Evolutionary conservation across 2,113 vertebrate species (phyloP).

Genomic region (Seriola rivoliana): DNA sequence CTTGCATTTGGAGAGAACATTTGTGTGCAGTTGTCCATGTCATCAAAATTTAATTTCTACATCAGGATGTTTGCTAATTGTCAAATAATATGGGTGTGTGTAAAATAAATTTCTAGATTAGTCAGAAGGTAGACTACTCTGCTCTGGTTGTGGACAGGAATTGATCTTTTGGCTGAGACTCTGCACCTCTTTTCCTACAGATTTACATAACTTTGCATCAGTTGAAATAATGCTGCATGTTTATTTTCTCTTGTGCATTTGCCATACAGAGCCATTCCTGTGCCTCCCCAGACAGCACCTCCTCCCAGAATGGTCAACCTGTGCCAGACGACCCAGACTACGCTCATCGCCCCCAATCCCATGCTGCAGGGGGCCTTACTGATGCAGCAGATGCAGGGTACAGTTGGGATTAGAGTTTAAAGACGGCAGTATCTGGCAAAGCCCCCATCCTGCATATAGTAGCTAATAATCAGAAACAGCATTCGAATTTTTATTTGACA

Average conservation of each 20-base stretch:
- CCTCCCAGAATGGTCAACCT: constrained; percentile 91
- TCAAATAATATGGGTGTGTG: neutral
- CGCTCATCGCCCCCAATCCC: constrained; percentile 91
- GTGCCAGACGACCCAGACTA: constrained; percentile 86
- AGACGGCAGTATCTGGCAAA: neutral
- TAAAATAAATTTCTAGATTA: neutral
- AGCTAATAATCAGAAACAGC: neutral
- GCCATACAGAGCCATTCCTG: constrained; percentile 72
- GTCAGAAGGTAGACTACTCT: neutral
- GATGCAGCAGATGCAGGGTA: constrained; percentile 98
- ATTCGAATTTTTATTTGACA: neutral
- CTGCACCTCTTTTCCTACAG: neutral
- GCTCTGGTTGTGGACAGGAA: neutral
- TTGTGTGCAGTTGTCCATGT: neutral
- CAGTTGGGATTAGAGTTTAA: constrained; percentile 11
- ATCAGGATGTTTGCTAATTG: neutral
- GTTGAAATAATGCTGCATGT: neutral
- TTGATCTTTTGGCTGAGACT: neutral
- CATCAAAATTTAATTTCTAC: neutral
- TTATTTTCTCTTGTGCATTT: constrained; percentile 28
- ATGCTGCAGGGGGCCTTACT: constrained; percentile 94
- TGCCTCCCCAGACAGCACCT: constrained; percentile 78
- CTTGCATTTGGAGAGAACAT: neutral
- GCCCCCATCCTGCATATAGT: neutral
- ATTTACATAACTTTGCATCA: neutral